Evolutionary conservation across 2,797 vertebrate genomes (phyloP), one percentile per base, ranked within the genome.

Genomic region (Sebastes kiyomatsui): DNA sequence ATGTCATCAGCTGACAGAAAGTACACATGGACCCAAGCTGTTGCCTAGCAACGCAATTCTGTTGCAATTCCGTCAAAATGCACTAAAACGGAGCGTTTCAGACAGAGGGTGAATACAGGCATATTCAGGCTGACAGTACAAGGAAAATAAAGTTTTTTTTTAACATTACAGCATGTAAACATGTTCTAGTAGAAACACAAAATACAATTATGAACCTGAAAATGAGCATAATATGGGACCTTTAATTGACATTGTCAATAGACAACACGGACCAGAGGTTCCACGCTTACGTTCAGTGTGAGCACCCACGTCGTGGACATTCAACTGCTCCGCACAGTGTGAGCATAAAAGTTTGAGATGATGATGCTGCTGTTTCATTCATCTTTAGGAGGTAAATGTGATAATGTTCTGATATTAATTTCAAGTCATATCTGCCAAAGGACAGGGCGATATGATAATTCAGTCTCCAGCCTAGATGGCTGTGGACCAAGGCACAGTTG

Each of bases 221-320:
- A n/a, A n/a, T n/a, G n/a, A n/a, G n/a, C n/a, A n/a, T n/a, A n/a
- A n/a, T n/a, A n/a, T n/a, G n/a, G n/a, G n/a, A n/a, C n/a, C n/a
- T n/a, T n/a, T n/a, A n/a, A n/a, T n/a, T 11, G 7, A 2, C 4
- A 6, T 5, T 3, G 27, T 60, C 58, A 0, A 60, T 0, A 2
- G 56, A 59, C 56, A 23, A 55, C 2, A 23, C 4, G 22, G 54
- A 23, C 54, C 22, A 1, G 2, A 7, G 46, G 46, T 49, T 20
- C 2, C 3, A 18, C 18, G 2, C 54, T 22, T 13, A 12, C 12
- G 30, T 62, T 62, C 49, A 9, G 46, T 32, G 20, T 5, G 27
- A 22, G 46, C 18, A 32, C 6, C 46, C 20, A 68, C 28, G 3
- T 62, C 2, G 2, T 42, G 32, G 61, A 64, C 4, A 2, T 5